These are phyloP conservation scores for Drosophila santomea DNA, from an alignment of 1,140 invertebrate species.

Conservation along the genomic window DNA sequence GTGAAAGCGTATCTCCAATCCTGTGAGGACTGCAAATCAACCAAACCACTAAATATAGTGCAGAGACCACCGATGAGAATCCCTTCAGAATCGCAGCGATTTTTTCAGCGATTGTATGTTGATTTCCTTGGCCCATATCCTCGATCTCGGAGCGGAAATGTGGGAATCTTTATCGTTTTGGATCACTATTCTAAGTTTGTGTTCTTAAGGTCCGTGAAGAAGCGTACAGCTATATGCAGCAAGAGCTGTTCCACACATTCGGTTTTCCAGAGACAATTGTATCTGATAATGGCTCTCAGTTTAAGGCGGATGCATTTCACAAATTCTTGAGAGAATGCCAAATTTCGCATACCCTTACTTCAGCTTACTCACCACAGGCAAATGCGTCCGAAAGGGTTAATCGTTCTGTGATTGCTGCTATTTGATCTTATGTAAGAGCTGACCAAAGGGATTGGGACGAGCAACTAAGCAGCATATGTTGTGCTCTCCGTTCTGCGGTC, in stretches of 20 bases:
- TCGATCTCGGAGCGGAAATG: not conserved
- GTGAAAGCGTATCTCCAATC: not conserved
- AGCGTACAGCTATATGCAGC: too few relatives aligned
- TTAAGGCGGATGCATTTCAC: not conserved
- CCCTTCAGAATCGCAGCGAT: not conserved
- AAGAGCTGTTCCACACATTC: too few relatives aligned
- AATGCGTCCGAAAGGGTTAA: constrained; percentile 4
- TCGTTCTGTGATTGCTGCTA: not conserved
- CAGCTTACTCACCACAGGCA: not conserved
- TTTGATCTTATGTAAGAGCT: not conserved
- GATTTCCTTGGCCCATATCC: not conserved
- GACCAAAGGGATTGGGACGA: constrained; percentile 1
- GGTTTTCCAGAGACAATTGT: too few relatives aligned
- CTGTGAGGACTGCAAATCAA: not conserved
- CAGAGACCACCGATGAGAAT: too few relatives aligned
- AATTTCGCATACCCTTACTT: not conserved
- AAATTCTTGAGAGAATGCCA: not conserved
- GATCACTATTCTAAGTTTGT: too few relatives aligned
- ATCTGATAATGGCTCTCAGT: not conserved
- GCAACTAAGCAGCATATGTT: not conserved
- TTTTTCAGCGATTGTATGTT: not conserved
- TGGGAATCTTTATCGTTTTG: not conserved
- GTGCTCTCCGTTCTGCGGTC: not conserved
- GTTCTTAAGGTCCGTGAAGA: too few relatives aligned
- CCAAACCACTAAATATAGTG: too few relatives aligned